A percentile compares a stretch with the other conserved stretches of the same genome.
phyloP scores from a whole-genome alignment of 2,113 vertebrate species.

The Leuciscus idus region DNA sequence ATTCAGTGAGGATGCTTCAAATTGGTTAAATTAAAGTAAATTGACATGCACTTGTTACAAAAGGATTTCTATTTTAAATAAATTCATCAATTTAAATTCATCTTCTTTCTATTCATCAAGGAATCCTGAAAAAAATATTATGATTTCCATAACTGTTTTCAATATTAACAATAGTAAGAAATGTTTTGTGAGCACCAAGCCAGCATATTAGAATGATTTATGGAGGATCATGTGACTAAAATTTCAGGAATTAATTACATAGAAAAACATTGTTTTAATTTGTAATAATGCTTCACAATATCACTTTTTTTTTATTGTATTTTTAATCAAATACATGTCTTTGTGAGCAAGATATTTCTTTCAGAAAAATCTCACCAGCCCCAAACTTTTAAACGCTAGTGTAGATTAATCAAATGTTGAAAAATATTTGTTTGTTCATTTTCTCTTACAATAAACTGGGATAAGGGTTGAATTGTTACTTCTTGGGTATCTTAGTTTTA shows the following conservation, averaged over 20 bases:
- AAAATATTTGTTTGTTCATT: not conserved
- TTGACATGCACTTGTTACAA: too few species aligned
- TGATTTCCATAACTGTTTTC: not conserved
- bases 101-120: too few species aligned
- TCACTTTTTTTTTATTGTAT: not conserved
- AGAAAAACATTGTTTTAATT: not conserved
- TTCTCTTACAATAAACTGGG: not conserved
- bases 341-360: not conserved
- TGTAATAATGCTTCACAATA: not conserved
- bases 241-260: not conserved
- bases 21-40: too few species aligned
- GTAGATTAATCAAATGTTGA: not conserved
- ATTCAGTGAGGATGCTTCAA: too few species aligned
- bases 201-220: not conserved
- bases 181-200: not conserved
- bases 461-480: not conserved
- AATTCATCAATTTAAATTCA: too few species aligned
- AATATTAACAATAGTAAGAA: not conserved
- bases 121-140: too few species aligned
- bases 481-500: not conserved
- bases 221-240: not conserved
- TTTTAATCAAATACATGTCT: not conserved
- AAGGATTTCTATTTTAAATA: too few species aligned
- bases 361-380: not conserved
- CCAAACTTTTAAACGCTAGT: not conserved